Conservation (phyloP, 2,888 invertebrate genomes). For the Conomelus anceps region DNA sequence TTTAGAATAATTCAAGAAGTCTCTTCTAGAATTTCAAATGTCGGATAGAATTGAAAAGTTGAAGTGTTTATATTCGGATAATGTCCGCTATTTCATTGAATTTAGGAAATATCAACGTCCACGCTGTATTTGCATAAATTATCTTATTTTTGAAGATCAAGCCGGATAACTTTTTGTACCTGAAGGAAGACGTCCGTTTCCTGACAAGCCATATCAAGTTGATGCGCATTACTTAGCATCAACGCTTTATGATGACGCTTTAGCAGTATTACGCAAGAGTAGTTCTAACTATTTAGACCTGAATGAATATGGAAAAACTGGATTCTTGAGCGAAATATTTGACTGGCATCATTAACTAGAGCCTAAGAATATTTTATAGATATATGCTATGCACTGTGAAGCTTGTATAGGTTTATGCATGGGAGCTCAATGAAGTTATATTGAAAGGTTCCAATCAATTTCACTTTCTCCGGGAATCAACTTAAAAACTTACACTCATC, state of each 20-base stretch:
- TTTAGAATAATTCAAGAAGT: too few species aligned
- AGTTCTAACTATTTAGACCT: not conserved
- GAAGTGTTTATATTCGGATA: too few species aligned
- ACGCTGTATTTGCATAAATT: not conserved
- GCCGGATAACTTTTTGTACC: not conserved
- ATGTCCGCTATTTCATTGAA: not conserved
- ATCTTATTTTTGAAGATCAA: not conserved
- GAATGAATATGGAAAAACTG: not conserved
- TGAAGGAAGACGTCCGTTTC: not conserved
- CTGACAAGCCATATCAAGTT: not conserved
- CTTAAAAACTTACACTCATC: not conserved
- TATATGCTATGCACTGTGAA: not conserved
- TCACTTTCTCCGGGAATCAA: not conserved
- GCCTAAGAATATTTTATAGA: not conserved
- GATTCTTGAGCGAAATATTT: not conserved
- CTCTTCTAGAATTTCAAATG: too few species aligned
- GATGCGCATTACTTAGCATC: not conserved
- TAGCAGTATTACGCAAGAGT: not conserved
- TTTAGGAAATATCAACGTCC: too few species aligned
- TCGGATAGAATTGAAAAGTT: too few species aligned
- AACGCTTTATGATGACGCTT: not conserved
- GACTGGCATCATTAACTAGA: not conserved
- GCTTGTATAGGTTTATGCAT: not conserved
- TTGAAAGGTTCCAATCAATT: not conserved
- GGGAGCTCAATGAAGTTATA: not conserved